Evolutionary conservation across 2,888 invertebrate genomes (phyloP), one percentile per base, ranked within the genome.

Genomic region (Eupithecia exiguata): DNA sequence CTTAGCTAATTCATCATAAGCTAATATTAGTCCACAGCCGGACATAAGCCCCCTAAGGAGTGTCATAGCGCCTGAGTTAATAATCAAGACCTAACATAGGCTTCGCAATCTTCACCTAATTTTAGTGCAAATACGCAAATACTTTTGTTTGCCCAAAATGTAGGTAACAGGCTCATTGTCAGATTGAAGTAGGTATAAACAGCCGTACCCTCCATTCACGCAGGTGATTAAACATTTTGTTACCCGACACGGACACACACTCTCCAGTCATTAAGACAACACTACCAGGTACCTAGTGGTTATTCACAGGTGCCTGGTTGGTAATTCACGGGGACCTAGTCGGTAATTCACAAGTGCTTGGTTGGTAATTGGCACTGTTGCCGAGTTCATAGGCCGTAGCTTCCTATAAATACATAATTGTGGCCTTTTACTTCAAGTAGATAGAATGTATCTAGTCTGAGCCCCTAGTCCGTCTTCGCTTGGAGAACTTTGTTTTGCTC

Each of bases 381-480:
- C 36, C 49, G 70, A 49, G 21, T 69, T 68, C 68, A 72, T 63
- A 72, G 68, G 70, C 75, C 76, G 66, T 69, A 70, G 70, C 77
- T 79, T 78, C 79, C 79, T 79, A 77, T 73, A 61, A 30, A 62
- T 5, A 30, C 61, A 30, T 62, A 62, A 62, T 62, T 62, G 61
- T 62, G 61, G 7, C 35, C 35, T 62, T 30, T 62, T 30, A 14
- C 36, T 72, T 62, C 14, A 68, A 40, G 53, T 53, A 53, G 53
- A 21, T 53, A 53, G 53, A 21, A 53, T 21, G 21, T 21, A 53
- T 0, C 21, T n/a, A 46, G 46, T 18, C 43, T 49, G 0, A 49
- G n/a, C n/a, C 18, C 10, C 7, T 9, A 49, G 18, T n/a, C 49
- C 49, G n/a, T 1, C 49, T 49, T n/a, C 4, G 49, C n/a, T 49